These are phyloP conservation scores for Luperina testacea DNA, from an alignment of 2,888 invertebrate species.

Conservation along the genomic window DNA sequence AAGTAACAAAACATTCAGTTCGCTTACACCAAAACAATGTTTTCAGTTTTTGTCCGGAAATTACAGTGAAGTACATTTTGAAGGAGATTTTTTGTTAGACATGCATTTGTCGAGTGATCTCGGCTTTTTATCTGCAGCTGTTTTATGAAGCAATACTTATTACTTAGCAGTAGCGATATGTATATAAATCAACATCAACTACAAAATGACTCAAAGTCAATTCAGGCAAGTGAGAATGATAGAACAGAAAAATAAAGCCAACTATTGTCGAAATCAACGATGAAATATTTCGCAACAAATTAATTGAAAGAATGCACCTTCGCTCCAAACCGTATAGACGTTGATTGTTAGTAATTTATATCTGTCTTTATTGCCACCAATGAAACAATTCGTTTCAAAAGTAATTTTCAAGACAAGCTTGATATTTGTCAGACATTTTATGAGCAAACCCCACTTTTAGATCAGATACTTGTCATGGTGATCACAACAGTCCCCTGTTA, in stretches of 20 bases:
- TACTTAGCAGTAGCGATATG: not conserved
- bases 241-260: not conserved
- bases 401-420: slow-evolving; percentile 24
- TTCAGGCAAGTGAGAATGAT: slow-evolving; percentile 8
- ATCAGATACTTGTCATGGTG: slow-evolving; percentile 25
- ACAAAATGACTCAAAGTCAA: slow-evolving; percentile 1
- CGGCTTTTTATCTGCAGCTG: not conserved
- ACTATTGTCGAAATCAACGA: slow-evolving; percentile 16
- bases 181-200: slow-evolving; percentile 1
- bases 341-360: slow-evolving; percentile 30
- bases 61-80: slow-evolving; percentile 37
- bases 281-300: slow-evolving; percentile 26
- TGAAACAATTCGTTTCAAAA: slow-evolving; percentile 40
- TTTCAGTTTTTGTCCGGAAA: slow-evolving; percentile 45
- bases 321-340: slow-evolving; percentile 1
- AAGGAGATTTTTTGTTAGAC: slow-evolving; percentile 39
- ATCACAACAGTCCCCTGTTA: slow-evolving; percentile 18
- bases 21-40: slow-evolving; percentile 48
- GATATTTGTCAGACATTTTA: slow-evolving; percentile 29
- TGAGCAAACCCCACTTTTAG: slow-evolving; percentile 38
- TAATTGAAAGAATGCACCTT: slow-evolving; percentile 36
- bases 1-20: slow-evolving; percentile 48
- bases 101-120: slow-evolving; percentile 21
- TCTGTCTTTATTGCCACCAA: slow-evolving; percentile 36
- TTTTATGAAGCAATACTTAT: slow-evolving; percentile 16